These are phyloP conservation scores for Heliconius nattereri DNA, from an alignment of 1,140 invertebrate species.

Conservation along the genomic window DNA sequence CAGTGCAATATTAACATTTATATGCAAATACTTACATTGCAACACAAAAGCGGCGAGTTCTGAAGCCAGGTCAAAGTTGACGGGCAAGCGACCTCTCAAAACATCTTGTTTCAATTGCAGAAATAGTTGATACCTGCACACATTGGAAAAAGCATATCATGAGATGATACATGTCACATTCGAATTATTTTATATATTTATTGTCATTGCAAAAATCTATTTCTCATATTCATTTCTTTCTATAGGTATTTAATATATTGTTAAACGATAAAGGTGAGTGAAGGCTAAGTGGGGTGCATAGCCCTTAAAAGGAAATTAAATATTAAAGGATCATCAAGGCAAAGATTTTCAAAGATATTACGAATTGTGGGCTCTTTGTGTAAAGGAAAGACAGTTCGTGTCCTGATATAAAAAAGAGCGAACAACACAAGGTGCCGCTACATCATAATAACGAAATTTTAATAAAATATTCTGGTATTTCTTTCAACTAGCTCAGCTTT, in stretches of 20 bases:
- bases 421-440: conserved; percentile 44
- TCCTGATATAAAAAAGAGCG: conserved; percentile 41
- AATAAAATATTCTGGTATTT: conserved; percentile 65
- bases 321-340: conserved; percentile 74
- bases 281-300: conserved; percentile 47
- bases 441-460: conserved; percentile 71
- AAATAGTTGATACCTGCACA: conserved; percentile 95
- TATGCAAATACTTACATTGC: conserved; percentile 92
- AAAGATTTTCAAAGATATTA: conserved; percentile 67
- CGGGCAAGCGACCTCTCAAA: conserved; percentile 92
- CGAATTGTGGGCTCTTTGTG: conserved; percentile 56
- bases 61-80: conserved; percentile 93
- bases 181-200: too few species aligned
- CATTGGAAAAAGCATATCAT: conserved; percentile 34
- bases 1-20: background rate
- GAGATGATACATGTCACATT: background rate
- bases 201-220: conserved; percentile 26
- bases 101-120: conserved; percentile 98
- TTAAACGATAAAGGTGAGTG: conserved; percentile 41
- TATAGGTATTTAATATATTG: conserved; percentile 42
- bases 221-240: conserved; percentile 33
- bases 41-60: conserved; percentile 96
- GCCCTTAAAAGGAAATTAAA: conserved; percentile 73
- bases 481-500: conserved; percentile 41
- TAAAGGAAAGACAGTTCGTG: conserved; percentile 53